phyloP scores from a whole-genome alignment of 1,140 invertebrate genomes.

The Apis dorsata region DNA sequence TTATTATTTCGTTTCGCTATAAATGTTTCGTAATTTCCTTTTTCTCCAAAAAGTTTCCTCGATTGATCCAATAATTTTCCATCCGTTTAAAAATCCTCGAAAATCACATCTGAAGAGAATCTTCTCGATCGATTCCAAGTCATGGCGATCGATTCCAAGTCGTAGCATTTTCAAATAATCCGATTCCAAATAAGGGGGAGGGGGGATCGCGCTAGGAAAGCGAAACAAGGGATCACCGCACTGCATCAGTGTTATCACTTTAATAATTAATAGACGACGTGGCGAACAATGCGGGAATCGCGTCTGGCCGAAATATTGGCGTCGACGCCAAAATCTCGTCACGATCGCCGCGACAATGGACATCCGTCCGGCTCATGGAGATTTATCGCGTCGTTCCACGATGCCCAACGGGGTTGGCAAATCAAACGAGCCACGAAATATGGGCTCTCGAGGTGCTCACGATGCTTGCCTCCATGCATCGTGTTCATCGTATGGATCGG shows the following conservation, averaged over 20 bases:
- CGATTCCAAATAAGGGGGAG: too few species aligned
- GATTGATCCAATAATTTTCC: too few species aligned
- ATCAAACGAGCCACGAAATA: slow-evolving; percentile 45
- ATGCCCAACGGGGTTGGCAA: background rate
- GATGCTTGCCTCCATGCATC: background rate
- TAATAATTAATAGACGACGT: slow-evolving; percentile 40
- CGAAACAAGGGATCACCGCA: background rate
- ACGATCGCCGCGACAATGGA: slow-evolving; percentile 44
- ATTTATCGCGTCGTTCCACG: slow-evolving; percentile 42
- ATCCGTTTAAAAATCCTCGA: too few species aligned
- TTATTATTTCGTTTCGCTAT: too few species aligned
- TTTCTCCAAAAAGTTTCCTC: too few species aligned
- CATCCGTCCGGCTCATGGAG: slow-evolving; percentile 37
- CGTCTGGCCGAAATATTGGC: slow-evolving; percentile 31
- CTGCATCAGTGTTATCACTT: slow-evolving; percentile 19
- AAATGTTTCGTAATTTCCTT: too few species aligned
- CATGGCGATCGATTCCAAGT: too few species aligned
- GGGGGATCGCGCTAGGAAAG: too few species aligned
- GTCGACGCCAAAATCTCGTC: slow-evolving; percentile 48
- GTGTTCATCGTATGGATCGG: too few species aligned
- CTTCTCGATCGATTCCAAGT: too few species aligned
- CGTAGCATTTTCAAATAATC: too few species aligned
- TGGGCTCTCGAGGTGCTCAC: background rate
- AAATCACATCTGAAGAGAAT: too few species aligned
- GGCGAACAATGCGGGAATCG: slow-evolving; percentile 21